Conservation (phyloP, 2,113 vertebrate genomes). For the Myanophis thanlyinensis region DNA sequence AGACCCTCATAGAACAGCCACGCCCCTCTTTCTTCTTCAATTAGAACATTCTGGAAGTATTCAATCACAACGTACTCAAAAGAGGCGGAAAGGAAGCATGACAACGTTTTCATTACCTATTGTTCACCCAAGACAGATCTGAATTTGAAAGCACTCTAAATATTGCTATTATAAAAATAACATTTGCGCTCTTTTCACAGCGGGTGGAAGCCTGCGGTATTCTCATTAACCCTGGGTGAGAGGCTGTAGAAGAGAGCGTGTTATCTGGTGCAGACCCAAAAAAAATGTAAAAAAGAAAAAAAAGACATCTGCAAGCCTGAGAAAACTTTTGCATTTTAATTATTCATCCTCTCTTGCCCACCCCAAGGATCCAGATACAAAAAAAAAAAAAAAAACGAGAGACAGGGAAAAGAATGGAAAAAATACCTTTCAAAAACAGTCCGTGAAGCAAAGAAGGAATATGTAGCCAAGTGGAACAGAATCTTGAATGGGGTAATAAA, state of each 20-base stretch:
- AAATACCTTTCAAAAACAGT: not conserved
- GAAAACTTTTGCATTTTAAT: not conserved
- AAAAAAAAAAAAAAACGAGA: too few relatives aligned
- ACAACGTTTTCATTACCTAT: not conserved
- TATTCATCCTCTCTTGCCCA: not conserved
- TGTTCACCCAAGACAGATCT: not conserved
- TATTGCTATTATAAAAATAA: not conserved
- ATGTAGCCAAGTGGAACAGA: not conserved
- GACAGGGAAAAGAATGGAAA: not conserved
- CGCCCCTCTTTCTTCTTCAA: not conserved
- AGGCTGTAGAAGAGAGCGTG: not conserved
- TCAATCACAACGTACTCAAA: not conserved
- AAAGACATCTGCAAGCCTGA: not conserved
- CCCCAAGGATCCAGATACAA: not conserved
- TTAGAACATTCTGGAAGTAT: not conserved
- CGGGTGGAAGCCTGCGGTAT: not conserved
- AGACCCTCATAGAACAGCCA: not conserved
- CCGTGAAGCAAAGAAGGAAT: not conserved
- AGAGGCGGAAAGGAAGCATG: not conserved
- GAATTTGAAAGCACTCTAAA: not conserved
- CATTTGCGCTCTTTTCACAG: not conserved
- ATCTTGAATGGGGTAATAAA: not conserved
- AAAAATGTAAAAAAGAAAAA: rapidly evolving
- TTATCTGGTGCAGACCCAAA: not conserved
- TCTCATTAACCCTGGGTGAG: constrained; percentile 8